Base-by-base conservation (phyloP, 2,888 invertebrate genomes). In the Sisyra nigra region DNA sequence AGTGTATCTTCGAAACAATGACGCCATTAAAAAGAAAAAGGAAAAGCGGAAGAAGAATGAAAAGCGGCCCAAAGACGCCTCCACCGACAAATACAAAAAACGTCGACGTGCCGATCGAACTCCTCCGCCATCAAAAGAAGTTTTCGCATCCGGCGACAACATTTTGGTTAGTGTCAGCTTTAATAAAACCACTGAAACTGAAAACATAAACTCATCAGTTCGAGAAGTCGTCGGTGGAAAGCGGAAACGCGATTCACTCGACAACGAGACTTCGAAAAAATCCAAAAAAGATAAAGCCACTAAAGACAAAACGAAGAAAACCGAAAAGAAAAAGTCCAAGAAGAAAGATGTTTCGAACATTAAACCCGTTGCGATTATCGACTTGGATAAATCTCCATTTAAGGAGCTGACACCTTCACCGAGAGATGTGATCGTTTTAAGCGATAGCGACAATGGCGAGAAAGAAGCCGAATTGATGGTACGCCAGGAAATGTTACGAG, bases 151-250 rank as follows among this genome's bases (percentile, higher is more conserved):
- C 9, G 91, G 91, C 3, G 87, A 91, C 62, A 91, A 89, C 59
- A 91, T 92, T 54, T 72, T 92, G 48, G 89, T 92, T 9, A 89
- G 88, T 63, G 87, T 92, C 13, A 89, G 87, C 61, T 92, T 91
- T 62, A 81, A 83, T 58, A 84, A 85, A 52, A 74, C 72, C 50
- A 68, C 60, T 43, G 60, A 62, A 48, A 58, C 59, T 47, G 57
- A 57, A 29, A 55, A 61, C 45, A 56, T 58, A 44, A 54, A 59
- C 10, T 54, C 54, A 10, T 42, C 49, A 3, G 42, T 45, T 10
- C 53, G 56, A 36, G 54, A 54, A 15, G 56, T 54, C 3, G 52
- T 60, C 2, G 52, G 63, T 33, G 48, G 52, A 11, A 66, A 68
- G 47, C 60, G 67, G 9, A 62, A 66, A 42, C 54, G 65, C 6